Conservation (phyloP, 2,113 vertebrate genomes). For the Tychaedon coryphoeus region DNA sequence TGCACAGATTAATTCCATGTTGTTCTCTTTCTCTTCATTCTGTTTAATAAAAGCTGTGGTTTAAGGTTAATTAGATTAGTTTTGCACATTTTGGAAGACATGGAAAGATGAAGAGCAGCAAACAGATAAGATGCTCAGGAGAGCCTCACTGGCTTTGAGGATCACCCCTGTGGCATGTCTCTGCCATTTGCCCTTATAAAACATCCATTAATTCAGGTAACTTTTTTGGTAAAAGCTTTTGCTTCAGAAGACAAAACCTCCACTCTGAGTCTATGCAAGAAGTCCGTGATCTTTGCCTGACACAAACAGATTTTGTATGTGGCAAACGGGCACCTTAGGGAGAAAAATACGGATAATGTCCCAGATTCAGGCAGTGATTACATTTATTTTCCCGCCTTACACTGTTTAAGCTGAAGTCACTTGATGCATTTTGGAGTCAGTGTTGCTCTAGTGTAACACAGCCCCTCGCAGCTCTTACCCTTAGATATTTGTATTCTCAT, state of each 20-base stretch:
- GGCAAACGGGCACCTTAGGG: background rate
- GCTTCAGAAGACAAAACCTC: background rate
- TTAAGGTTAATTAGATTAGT: background rate
- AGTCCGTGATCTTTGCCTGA: background rate
- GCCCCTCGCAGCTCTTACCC: background rate
- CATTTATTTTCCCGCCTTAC: background rate
- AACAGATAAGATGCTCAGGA: background rate
- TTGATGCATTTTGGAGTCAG: background rate
- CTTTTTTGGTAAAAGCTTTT: background rate
- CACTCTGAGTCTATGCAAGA: background rate
- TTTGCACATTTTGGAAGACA: background rate
- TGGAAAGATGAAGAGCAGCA: background rate
- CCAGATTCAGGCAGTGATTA: background rate
- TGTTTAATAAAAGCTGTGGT: background rate
- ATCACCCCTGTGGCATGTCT: background rate
- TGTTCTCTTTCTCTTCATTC: background rate
- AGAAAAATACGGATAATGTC: background rate
- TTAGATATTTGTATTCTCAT: background rate
- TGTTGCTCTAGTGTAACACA: background rate
- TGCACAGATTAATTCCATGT: background rate
- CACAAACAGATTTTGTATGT: background rate
- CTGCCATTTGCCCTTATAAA: background rate
- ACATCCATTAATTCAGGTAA: background rate
- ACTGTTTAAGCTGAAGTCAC: background rate
- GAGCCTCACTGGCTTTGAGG: background rate